phyloP scores from a whole-genome alignment of 2,888 invertebrate species.

The Nipponacmea schrenckii region DNA sequence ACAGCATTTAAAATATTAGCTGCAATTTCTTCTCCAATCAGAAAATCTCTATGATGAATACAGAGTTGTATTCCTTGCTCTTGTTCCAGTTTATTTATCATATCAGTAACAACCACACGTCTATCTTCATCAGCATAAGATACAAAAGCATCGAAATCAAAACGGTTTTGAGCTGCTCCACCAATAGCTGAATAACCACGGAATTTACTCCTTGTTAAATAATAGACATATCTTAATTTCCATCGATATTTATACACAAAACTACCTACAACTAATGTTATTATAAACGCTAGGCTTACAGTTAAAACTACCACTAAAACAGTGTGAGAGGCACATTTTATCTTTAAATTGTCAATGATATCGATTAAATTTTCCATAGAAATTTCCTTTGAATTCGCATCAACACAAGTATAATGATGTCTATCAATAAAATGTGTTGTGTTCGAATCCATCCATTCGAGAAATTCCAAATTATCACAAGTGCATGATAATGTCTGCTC shows the following conservation, averaged over 20 bases:
- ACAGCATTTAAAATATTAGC: constrained; percentile 42
- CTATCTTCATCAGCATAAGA: constrained; percentile 41
- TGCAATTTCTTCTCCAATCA: constrained; percentile 37
- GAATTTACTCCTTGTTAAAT: constrained; percentile 24
- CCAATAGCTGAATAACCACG: constrained; percentile 16
- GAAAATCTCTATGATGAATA: constrained; percentile 39
- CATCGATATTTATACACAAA: constrained; percentile 21
- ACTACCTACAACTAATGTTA: neutral
- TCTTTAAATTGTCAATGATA: constrained; percentile 1
- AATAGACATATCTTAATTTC: constrained; percentile 32
- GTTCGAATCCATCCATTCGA: constrained; percentile 26
- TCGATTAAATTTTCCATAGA: neutral
- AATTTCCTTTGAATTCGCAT: neutral
- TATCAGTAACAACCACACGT: constrained; percentile 29
- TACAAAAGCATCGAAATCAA: constrained; percentile 42
- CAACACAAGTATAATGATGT: constrained; percentile 20
- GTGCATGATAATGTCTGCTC: constrained; percentile 23
- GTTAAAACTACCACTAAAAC: constrained; percentile 14
- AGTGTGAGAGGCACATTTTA: constrained; percentile 21
- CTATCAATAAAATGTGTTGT: constrained; percentile 15
- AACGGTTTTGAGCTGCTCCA: constrained; percentile 23
- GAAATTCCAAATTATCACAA: constrained; percentile 22
- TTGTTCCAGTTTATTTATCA: constrained; percentile 34
- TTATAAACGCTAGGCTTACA: neutral
- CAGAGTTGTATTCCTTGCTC: constrained; percentile 20